phyloP scores from a whole-genome alignment of 1,140 invertebrate species.

The Cotesia glomerata region DNA sequence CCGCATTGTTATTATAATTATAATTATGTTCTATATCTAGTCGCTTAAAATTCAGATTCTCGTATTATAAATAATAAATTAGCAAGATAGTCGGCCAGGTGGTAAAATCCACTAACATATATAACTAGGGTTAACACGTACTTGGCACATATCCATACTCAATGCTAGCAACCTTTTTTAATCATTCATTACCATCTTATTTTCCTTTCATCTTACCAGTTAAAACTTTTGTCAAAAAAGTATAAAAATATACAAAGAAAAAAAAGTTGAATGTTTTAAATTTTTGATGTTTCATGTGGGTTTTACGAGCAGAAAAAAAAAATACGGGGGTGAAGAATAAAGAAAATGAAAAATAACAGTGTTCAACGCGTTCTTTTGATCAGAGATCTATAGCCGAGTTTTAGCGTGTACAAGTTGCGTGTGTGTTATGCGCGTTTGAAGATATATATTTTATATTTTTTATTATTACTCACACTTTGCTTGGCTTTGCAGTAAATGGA shows the following conservation, averaged over 20 bases:
- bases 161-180: neutral
- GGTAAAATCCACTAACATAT: conserved; percentile 1
- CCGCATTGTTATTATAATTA: too few species aligned
- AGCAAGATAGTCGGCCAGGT: conserved; percentile 16
- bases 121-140: neutral
- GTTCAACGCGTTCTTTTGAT: neutral
- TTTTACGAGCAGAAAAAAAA: neutral
- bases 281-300: too few species aligned
- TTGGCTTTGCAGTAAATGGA: neutral
- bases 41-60: too few species aligned
- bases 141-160: conserved; percentile 22
- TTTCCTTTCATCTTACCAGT: conserved; percentile 1
- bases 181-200: neutral
- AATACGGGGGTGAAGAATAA: neutral
- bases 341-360: neutral
- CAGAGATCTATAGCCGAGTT: neutral
- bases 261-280: too few species aligned
- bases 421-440: neutral
- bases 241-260: too few species aligned
- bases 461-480: neutral
- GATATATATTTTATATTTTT: neutral
- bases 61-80: neutral
- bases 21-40: too few species aligned
- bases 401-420: neutral
- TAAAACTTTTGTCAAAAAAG: too few species aligned